A percentile compares a stretch with the other conserved stretches of the same genome.
phyloP scores from a whole-genome alignment of 2,113 vertebrate species.

The Eupsittula cactorum region DNA sequence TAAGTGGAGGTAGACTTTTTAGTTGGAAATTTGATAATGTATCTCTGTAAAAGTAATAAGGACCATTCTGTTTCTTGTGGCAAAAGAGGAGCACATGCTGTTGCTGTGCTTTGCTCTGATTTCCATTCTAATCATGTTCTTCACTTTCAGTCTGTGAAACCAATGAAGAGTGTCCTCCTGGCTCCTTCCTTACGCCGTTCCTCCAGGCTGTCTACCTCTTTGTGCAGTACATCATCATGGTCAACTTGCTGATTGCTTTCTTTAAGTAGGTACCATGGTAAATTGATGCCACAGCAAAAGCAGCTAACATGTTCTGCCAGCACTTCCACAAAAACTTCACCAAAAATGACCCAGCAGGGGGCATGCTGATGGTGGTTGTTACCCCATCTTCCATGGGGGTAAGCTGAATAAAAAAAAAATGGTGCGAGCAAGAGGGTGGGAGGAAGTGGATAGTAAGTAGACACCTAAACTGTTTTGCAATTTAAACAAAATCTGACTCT shows the following conservation, averaged over 20 bases:
- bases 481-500: background rate
- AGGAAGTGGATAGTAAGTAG: background rate
- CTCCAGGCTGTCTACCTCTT: constrained; percentile 98
- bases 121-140: background rate
- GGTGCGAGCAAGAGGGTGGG: background rate
- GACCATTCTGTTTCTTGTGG: background rate
- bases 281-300: background rate
- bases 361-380: background rate
- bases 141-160: constrained; percentile 81
- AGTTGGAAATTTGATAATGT: background rate
- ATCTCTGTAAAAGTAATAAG: background rate
- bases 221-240: constrained; percentile 98
- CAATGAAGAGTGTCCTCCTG: constrained; percentile 81
- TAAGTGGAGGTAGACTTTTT: background rate
- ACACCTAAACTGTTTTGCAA: background rate
- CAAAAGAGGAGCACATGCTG: background rate
- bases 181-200: constrained; percentile 87
- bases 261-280: constrained; percentile 87
- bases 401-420: background rate
- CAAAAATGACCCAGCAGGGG: background rate
- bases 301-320: background rate
- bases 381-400: background rate
- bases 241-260: constrained; percentile 96
- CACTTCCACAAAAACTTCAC: background rate
- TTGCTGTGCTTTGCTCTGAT: background rate